These are phyloP conservation scores for Carterocephalus palaemon DNA, from an alignment of 2,888 invertebrate genomes.

Conservation along the genomic window DNA sequence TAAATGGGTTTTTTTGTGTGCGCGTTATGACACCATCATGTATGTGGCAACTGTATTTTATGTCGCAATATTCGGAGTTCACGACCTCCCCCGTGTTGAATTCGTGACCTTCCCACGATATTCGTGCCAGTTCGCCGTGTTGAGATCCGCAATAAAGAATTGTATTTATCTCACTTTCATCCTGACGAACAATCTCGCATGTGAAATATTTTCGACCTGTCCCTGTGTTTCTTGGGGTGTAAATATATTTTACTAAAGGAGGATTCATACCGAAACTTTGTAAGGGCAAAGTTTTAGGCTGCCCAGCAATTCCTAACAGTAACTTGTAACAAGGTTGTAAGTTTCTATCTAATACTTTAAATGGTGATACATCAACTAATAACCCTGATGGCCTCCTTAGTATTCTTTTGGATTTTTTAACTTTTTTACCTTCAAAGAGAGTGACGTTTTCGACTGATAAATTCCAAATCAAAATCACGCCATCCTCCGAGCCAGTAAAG, in stretches of 20 bases:
- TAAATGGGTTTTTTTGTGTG: conserved; percentile 80
- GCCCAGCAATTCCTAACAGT: conserved; percentile 65
- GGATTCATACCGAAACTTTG: conserved; percentile 63
- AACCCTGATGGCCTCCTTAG: conserved; percentile 78
- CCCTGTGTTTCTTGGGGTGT: conserved; percentile 48
- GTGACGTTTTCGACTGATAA: conserved; percentile 73
- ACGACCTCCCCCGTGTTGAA: conserved; percentile 80
- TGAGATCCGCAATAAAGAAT: conserved; percentile 61
- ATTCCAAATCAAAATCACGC: conserved; percentile 85
- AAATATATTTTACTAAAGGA: conserved; percentile 54
- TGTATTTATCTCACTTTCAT: conserved; percentile 49
- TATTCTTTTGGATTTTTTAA: conserved; percentile 69
- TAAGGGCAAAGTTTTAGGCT: conserved; percentile 55
- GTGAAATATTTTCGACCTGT: conserved; percentile 64
- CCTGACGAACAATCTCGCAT: conserved; percentile 51
- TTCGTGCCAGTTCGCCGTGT: conserved; percentile 64
- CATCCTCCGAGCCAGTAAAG: conserved; percentile 82
- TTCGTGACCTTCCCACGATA: conserved; percentile 84
- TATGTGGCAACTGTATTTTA: conserved; percentile 69
- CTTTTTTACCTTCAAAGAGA: conserved; percentile 52
- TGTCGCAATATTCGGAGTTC: conserved; percentile 78
- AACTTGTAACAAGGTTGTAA: conserved; percentile 82
- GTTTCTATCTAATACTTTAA: conserved; percentile 78
- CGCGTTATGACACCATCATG: conserved; percentile 86
- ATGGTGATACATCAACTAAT: conserved; percentile 79